Evolutionary conservation across 2,888 invertebrate genomes (phyloP).

Genomic region (Lasius fuliginosus): DNA sequence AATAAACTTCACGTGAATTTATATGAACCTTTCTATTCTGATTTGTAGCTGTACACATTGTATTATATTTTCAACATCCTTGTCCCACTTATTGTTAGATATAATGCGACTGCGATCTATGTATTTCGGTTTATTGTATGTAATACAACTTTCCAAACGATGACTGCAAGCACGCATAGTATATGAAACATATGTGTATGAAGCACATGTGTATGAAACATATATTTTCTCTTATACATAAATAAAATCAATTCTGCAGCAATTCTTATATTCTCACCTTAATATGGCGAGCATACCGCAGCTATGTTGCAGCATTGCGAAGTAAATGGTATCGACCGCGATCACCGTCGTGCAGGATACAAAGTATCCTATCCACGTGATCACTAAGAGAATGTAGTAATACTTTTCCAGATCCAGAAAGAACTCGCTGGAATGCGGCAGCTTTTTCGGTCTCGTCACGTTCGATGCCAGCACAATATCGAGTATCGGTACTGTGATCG

Average conservation of each 20-base stretch:
- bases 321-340: slow-evolving; percentile 7
- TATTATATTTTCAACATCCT: neutral
- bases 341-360: no score
- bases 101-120: neutral
- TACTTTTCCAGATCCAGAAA: slow-evolving; percentile 7
- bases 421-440: slow-evolving; percentile 13
- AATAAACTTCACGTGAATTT: neutral
- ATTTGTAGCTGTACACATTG: slow-evolving; percentile 37
- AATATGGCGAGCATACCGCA: slow-evolving; percentile 33
- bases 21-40: slow-evolving; percentile 38
- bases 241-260: neutral
- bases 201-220: neutral
- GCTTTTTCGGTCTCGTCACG: slow-evolving; percentile 9
- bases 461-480: slow-evolving; percentile 5
- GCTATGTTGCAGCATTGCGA: slow-evolving; percentile 12
- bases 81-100: neutral
- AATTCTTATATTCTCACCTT: neutral
- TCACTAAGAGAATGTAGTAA: slow-evolving; percentile 4
- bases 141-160: slow-evolving; percentile 14
- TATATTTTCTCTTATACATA: neutral
- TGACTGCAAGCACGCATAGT: neutral
- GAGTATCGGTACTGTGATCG: slow-evolving; percentile 5
- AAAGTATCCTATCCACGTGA: neutral
- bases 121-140: neutral
- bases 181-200: neutral